These are phyloP conservation scores for Picathartes gymnocephalus DNA, from an alignment of 2,113 vertebrate genomes.

Conservation along the genomic window DNA sequence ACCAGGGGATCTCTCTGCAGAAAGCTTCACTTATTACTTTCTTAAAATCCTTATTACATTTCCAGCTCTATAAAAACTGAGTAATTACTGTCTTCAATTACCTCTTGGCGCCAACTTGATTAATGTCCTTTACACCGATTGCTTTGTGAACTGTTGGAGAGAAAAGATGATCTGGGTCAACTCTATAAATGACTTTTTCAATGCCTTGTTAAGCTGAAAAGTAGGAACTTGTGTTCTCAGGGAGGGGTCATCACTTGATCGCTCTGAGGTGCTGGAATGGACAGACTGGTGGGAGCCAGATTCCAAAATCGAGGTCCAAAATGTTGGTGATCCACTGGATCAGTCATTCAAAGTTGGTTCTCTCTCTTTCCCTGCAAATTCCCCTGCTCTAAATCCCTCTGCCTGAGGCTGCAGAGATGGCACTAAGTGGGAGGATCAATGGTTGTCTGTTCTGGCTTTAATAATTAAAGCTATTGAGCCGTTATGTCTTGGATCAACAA, in stretches of 20 bases:
- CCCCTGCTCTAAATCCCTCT: not conserved
- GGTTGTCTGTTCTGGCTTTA: slow-evolving; percentile 41
- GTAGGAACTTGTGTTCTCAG: not conserved
- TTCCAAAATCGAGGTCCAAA: not conserved
- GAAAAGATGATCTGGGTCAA: slow-evolving; percentile 55
- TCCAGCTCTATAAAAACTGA: slow-evolving; percentile 50
- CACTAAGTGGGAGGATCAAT: slow-evolving; percentile 49
- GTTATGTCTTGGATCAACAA: slow-evolving; percentile 62
- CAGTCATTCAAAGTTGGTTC: not conserved
- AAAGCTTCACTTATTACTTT: slow-evolving; percentile 54
- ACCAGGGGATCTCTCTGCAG: slow-evolving; percentile 35
- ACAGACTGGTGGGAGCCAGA: not conserved
- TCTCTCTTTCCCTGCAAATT: not conserved
- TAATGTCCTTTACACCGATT: not conserved
- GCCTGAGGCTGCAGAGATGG: not conserved
- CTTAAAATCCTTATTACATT: slow-evolving; percentile 60
- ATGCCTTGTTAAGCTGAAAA: not conserved
- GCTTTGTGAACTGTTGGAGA: slow-evolving; percentile 53
- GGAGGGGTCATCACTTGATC: not conserved
- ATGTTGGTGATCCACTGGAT: not conserved
- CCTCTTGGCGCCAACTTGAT: slow-evolving; percentile 40
- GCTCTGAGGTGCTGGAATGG: not conserved
- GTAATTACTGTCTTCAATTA: slow-evolving; percentile 65
- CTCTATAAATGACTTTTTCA: not conserved
- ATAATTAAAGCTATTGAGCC: slow-evolving; percentile 63